Percentiles rank a stretch among this genome's conserved stretches.
phyloP scores from a whole-genome alignment of 92 coral and sea anemone species.

The Zoanthus solanderi region DNA sequence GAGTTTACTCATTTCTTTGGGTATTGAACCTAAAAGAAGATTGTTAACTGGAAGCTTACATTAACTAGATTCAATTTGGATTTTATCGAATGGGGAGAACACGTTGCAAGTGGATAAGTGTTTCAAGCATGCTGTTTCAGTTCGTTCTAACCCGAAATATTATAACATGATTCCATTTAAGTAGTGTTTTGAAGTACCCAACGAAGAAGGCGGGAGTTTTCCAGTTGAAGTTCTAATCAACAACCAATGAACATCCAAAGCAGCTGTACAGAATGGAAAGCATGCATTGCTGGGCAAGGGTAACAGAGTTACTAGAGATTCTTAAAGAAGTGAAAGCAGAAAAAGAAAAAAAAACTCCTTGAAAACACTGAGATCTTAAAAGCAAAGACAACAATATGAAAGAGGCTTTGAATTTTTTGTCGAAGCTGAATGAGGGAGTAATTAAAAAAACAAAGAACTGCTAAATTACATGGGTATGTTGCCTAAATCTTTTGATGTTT shows the following conservation, averaged over 20 bases:
- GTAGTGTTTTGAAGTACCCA: no score
- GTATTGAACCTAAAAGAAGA: no score
- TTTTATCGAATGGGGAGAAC: no score
- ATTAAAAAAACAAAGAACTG: not conserved
- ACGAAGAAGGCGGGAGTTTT: no score
- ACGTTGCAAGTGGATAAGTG: no score
- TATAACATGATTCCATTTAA: no score
- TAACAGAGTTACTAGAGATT: not conserved
- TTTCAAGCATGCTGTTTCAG: no score
- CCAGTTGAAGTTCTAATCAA: no score
- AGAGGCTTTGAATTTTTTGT: not conserved
- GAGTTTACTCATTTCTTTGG: no score
- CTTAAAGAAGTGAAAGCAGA: conserved; percentile 3
- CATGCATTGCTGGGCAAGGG: not conserved
- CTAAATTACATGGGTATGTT: not conserved
- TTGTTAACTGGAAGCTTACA: no score
- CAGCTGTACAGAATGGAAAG: not conserved
- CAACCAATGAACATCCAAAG: not conserved
- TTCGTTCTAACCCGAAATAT: no score
- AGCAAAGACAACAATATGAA: not conserved
- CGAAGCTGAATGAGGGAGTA: not conserved
- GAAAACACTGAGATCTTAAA: not conserved
- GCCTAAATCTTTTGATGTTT: not conserved
- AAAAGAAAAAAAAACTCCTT: not conserved
- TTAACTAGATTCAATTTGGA: no score